These are phyloP conservation scores for Pecten maximus DNA, from an alignment of 2,888 invertebrate species.

Conservation along the genomic window DNA sequence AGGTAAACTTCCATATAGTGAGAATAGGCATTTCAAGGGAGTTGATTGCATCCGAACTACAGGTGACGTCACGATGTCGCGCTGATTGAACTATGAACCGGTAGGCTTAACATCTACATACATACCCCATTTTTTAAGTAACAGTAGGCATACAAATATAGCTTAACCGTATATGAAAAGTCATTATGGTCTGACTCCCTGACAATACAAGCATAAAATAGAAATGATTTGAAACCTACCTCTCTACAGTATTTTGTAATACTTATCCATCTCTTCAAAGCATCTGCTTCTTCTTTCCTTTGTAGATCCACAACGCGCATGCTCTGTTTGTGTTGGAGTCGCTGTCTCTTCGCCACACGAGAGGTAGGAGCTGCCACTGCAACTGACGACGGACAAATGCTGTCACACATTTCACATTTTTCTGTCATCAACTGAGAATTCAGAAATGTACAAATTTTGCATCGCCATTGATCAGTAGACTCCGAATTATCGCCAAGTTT, in stretches of 20 bases:
- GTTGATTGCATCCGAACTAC: too few species aligned
- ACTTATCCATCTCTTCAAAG: background rate
- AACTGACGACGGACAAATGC: background rate
- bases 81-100: too few species aligned
- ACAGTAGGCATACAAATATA: too few species aligned
- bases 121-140: too few species aligned
- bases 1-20: too few species aligned
- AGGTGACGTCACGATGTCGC: too few species aligned
- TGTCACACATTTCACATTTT: slow-evolving; percentile 11
- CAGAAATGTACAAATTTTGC: background rate
- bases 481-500: background rate
- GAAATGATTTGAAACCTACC: background rate
- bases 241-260: background rate
- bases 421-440: background rate
- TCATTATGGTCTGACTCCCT: too few species aligned
- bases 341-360: background rate
- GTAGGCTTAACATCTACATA: too few species aligned
- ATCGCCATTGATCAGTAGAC: background rate
- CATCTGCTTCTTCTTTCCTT: background rate
- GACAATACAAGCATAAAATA: too few species aligned
- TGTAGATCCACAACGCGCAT: background rate
- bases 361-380: background rate
- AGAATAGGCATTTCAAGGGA: too few species aligned
- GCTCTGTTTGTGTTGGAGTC: background rate
- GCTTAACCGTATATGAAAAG: too few species aligned